phyloP scores from a whole-genome alignment of 1,140 invertebrate genomes.

The Drosophila guanche region DNA sequence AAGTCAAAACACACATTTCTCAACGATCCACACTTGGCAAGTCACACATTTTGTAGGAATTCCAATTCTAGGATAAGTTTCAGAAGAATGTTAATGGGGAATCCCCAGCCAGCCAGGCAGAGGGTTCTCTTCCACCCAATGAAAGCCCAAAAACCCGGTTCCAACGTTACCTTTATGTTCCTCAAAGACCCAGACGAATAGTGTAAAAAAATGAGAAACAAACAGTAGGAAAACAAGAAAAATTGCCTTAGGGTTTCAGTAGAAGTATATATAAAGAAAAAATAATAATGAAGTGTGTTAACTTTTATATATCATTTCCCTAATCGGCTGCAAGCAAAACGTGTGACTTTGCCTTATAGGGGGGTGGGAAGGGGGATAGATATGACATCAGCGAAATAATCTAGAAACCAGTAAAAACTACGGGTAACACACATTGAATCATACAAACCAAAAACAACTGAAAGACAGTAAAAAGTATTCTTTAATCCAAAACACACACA shows the following conservation, averaged over 20 bases:
- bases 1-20: slow-evolving; percentile 1
- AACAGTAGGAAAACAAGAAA: slow-evolving; percentile 44
- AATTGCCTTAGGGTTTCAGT: slow-evolving; percentile 79
- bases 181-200: slow-evolving; percentile 24
- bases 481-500: slow-evolving; percentile 38
- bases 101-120: slow-evolving; percentile 29
- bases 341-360: slow-evolving; percentile 65
- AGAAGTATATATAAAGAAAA: slow-evolving; percentile 49
- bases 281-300: slow-evolving; percentile 36
- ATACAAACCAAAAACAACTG: slow-evolving; percentile 23
- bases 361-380: slow-evolving; percentile 12
- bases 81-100: slow-evolving; percentile 8
- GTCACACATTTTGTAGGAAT: slow-evolving; percentile 38
- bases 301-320: slow-evolving; percentile 56
- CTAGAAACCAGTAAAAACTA: slow-evolving; percentile 64
- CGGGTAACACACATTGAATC: slow-evolving; percentile 55
- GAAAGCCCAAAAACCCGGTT: slow-evolving; percentile 15
- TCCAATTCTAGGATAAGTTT: background rate
- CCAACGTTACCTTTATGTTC: slow-evolving; percentile 41
- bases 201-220: slow-evolving; percentile 29
- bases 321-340: slow-evolving; percentile 38
- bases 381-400: slow-evolving; percentile 48
- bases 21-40: slow-evolving; percentile 21
- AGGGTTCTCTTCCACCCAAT: slow-evolving; percentile 13
- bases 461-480: slow-evolving; percentile 43